These are phyloP conservation scores for Trematocara nigrifrons DNA, from an alignment of 2,113 vertebrate species.

Conservation along the genomic window DNA sequence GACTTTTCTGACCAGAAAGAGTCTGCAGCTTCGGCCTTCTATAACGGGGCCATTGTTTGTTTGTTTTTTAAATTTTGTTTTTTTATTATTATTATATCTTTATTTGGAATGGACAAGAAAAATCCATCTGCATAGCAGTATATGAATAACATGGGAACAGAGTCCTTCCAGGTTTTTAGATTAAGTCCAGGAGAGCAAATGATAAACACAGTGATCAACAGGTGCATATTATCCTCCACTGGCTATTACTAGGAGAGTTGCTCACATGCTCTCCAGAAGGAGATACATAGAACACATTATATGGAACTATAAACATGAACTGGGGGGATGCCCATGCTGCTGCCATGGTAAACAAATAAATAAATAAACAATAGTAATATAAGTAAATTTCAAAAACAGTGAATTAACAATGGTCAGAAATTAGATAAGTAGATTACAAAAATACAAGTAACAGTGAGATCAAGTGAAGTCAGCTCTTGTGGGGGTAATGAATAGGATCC, in stretches of 20 bases:
- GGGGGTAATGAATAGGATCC: neutral
- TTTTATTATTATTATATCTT: neutral
- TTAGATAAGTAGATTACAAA: neutral
- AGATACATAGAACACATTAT: neutral
- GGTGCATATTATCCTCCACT: neutral
- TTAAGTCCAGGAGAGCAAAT: neutral
- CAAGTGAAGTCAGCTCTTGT: neutral
- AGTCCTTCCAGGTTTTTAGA: neutral
- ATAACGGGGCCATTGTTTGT: neutral
- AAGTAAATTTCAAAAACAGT: accelerated
- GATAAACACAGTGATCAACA: neutral
- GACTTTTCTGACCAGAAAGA: neutral
- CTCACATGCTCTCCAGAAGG: neutral
- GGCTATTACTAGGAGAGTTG: neutral
- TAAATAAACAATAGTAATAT: neutral
- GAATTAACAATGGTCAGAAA: neutral
- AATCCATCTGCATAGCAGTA: neutral
- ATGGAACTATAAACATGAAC: neutral
- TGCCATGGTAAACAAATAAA: neutral
- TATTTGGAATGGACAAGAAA: neutral
- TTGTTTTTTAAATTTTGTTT: too few species aligned
- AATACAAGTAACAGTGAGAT: neutral
- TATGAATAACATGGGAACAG: neutral
- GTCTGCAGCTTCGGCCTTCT: neutral
- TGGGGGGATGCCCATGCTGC: neutral